These are phyloP conservation scores for Philaethria dido DNA, from an alignment of 2,888 invertebrate species.

Conservation along the genomic window DNA sequence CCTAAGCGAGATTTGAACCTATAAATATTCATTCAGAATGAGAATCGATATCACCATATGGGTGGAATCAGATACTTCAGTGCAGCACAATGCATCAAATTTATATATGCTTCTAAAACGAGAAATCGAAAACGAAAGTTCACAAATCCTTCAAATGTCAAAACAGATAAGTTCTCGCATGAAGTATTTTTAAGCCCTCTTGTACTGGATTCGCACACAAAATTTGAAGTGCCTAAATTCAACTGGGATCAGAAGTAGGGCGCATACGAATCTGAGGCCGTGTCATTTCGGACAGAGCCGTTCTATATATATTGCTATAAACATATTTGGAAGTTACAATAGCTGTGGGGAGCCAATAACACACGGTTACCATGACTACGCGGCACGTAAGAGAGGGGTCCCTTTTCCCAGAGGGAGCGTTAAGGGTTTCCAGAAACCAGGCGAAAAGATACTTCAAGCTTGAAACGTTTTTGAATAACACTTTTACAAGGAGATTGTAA, in stretches of 20 bases:
- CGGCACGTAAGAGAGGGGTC: slow-evolving; percentile 65
- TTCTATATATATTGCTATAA: slow-evolving; percentile 39
- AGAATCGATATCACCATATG: too few relatives aligned
- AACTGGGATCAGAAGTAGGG: slow-evolving; percentile 41
- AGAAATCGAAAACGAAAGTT: too few relatives aligned
- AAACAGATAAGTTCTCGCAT: slow-evolving; percentile 13
- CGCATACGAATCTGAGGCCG: slow-evolving; percentile 35
- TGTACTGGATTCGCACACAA: slow-evolving; percentile 39
- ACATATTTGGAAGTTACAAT: slow-evolving; percentile 55
- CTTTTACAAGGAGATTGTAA: slow-evolving; percentile 44
- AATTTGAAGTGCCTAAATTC: slow-evolving; percentile 43
- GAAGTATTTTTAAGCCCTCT: slow-evolving; percentile 25
- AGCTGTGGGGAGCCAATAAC: slow-evolving; percentile 77
- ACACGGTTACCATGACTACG: slow-evolving; percentile 74
- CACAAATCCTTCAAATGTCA: slow-evolving; percentile 12
- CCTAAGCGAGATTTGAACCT: too few relatives aligned
- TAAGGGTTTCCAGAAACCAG: slow-evolving; percentile 67
- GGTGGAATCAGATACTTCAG: too few relatives aligned
- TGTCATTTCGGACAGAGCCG: slow-evolving; percentile 39
- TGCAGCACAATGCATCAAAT: too few relatives aligned
- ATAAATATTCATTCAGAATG: too few relatives aligned
- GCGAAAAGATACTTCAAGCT: slow-evolving; percentile 62
- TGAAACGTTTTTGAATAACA: slow-evolving; percentile 51
- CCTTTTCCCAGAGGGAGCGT: slow-evolving; percentile 62
- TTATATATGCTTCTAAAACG: too few relatives aligned